Percentiles rank a stretch among this genome's conserved stretches.
Evolutionary conservation across 2,113 vertebrate genomes (phyloP).

Genomic region (Psilopsiagon aymara): DNA sequence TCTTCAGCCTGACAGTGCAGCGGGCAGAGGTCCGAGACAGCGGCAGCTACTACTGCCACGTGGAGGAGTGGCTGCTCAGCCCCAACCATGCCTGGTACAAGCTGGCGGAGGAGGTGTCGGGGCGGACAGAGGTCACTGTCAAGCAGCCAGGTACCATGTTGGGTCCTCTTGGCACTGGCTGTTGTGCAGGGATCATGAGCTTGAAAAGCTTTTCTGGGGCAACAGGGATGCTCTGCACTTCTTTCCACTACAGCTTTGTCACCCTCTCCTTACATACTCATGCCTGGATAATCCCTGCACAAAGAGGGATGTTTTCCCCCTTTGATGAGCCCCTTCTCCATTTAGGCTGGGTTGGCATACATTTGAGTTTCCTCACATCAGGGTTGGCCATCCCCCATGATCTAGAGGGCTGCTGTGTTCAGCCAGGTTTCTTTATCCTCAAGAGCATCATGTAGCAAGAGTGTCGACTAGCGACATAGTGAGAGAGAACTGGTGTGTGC

Average conservation of each 20-base stretch:
- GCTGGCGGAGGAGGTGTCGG: slow-evolving; percentile 81
- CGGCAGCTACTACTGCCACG: slow-evolving; percentile 94
- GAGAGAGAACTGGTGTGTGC: background rate
- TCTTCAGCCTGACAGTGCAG: slow-evolving; percentile 91
- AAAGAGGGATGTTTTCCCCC: background rate
- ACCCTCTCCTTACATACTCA: background rate
- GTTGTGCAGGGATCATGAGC: accelerated
- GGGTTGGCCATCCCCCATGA: accelerated
- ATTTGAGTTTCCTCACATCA: background rate
- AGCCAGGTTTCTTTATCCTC: background rate
- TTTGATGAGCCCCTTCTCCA: background rate
- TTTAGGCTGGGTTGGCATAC: background rate
- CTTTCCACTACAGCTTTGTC: background rate
- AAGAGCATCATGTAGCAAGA: background rate
- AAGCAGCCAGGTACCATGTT: slow-evolving; percentile 83
- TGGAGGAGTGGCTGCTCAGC: slow-evolving; percentile 87
- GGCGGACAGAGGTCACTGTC: slow-evolving; percentile 87
- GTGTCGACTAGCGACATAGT: background rate
- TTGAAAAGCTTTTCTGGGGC: background rate
- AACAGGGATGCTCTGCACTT: background rate
- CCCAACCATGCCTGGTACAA: slow-evolving; percentile 85
- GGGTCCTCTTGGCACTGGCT: accelerated
- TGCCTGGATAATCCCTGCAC: accelerated
- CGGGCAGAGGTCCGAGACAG: slow-evolving; percentile 89
- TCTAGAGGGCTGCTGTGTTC: background rate